Base-by-base conservation (phyloP, 1,140 invertebrate genomes). In the Drosophila micromelanica region DNA sequence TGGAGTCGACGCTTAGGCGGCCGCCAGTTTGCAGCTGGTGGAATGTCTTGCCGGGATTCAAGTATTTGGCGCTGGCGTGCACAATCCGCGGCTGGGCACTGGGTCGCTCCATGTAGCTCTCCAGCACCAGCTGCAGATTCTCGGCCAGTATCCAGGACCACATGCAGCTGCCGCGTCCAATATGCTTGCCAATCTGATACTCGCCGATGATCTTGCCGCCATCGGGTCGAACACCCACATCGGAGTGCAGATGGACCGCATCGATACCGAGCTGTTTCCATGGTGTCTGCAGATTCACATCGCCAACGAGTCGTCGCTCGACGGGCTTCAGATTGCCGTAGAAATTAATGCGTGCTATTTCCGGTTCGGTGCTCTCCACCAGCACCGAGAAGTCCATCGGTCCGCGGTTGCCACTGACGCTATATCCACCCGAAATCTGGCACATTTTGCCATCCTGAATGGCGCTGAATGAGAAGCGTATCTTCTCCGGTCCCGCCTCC, bases 1-100 rank as follows among this genome's bases (percentile, higher is more conserved):
- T 79, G 9, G 85, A 90, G 71, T 95, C 93, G 2, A 95, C 80
- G 45, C 93, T 93, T 1, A 94, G 54, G 48, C 94, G 92, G 11
- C 93, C 94, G 0, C 94, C 94, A 1, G 91, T 57, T 55, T 93
- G 85, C 1, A 95, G 20, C n/a, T 92, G 92, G 5, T 91, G 81
- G 54, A 93, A 94, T 2, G 80, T 86, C 56, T 91, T 90, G 12
- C 92, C 90, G 0, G 94, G 94, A 87, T 95, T 94, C 27, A 92
- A 56, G 60, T 93, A 95, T 43, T 92, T 91, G 2, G 93, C 64
- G 12, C 92, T 82, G n/a, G 79, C 76, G 69, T 75, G 74, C 35
- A 89, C 65, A 55, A 84, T 72, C 52, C 72, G 71, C 51, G 90
- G 76, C 40, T 73, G 57, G 3, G 67, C 76, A 69, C 42, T 84